A percentile compares a stretch with the other conserved stretches of the same genome.
Evolutionary conservation across 2,113 vertebrate genomes (phyloP).

Genomic region (Catagonus wagneri): DNA sequence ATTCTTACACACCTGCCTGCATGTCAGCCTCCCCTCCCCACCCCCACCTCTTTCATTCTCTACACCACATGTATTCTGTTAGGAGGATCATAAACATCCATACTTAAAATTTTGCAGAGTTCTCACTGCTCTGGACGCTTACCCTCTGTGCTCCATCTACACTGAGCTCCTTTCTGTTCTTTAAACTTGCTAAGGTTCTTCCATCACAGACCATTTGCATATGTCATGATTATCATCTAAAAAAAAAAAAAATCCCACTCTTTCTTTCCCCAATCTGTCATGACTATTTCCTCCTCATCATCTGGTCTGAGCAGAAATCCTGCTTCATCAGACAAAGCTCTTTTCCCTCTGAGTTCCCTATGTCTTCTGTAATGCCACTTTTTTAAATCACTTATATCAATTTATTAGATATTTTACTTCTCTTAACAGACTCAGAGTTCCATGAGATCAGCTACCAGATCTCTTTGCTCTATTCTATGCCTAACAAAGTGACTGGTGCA

Average conservation of each 20-base stretch:
- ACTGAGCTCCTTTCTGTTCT: not conserved
- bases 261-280: not conserved
- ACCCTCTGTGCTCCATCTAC: fast-evolving
- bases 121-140: not conserved
- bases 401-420: not conserved
- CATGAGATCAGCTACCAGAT: not conserved
- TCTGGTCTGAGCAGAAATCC: not conserved
- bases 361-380: not conserved
- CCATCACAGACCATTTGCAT: not conserved
- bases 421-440: not conserved
- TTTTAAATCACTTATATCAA: not conserved
- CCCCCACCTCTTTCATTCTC: fast-evolving
- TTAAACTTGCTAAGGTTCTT: not conserved
- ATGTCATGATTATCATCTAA: not conserved
- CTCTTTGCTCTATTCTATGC: not conserved
- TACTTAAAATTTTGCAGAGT: too few species aligned
- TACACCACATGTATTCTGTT: not conserved
- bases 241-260: not conserved
- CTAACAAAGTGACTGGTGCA: not conserved
- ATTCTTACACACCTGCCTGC: not conserved
- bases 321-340: not conserved
- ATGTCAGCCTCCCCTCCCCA: not conserved
- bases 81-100: too few species aligned
- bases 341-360: not conserved
- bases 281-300: not conserved